phyloP scores from a whole-genome alignment of 2,888 invertebrate species.

The Pollenia amentaria region DNA sequence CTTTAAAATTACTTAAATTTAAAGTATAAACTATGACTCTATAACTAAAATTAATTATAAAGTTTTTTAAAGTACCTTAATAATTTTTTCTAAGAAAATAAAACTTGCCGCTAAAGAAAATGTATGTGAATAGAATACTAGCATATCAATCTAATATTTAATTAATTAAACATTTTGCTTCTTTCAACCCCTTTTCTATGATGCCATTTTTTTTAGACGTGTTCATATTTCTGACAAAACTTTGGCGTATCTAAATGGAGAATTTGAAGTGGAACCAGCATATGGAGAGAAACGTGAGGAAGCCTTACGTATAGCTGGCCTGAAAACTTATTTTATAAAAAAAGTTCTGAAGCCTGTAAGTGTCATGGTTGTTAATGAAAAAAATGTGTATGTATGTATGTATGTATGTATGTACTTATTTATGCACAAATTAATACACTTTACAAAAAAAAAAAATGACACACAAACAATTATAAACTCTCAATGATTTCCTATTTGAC shows the following conservation, averaged over 20 bases:
- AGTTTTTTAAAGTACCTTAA: too few species aligned
- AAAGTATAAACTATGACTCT: too few species aligned
- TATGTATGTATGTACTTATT: not conserved
- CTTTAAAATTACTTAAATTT: too few species aligned
- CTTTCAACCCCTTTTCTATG: not conserved
- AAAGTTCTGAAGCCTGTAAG: slow-evolving; percentile 93
- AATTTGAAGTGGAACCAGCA: slow-evolving; percentile 97
- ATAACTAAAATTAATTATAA: too few species aligned
- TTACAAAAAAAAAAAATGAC: slow-evolving; percentile 7
- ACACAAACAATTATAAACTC: slow-evolving; percentile 19
- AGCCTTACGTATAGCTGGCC: slow-evolving; percentile 92
- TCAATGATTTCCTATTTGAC: slow-evolving; percentile 43
- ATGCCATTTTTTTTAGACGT: slow-evolving; percentile 86
- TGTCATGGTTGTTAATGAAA: slow-evolving; percentile 72
- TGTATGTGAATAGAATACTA: not conserved
- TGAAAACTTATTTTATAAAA: slow-evolving; percentile 96
- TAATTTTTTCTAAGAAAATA: too few species aligned
- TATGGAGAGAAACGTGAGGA: slow-evolving; percentile 97
- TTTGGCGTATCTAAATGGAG: slow-evolving; percentile 92
- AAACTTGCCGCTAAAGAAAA: not conserved
- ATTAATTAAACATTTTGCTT: slow-evolving; percentile 7
- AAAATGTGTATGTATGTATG: slow-evolving; percentile 4
- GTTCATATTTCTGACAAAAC: slow-evolving; percentile 98
- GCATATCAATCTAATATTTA: not conserved
- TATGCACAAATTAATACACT: not conserved